These are phyloP conservation scores for Excalfactoria chinensis DNA, from an alignment of 2,113 vertebrate genomes.

Conservation along the genomic window DNA sequence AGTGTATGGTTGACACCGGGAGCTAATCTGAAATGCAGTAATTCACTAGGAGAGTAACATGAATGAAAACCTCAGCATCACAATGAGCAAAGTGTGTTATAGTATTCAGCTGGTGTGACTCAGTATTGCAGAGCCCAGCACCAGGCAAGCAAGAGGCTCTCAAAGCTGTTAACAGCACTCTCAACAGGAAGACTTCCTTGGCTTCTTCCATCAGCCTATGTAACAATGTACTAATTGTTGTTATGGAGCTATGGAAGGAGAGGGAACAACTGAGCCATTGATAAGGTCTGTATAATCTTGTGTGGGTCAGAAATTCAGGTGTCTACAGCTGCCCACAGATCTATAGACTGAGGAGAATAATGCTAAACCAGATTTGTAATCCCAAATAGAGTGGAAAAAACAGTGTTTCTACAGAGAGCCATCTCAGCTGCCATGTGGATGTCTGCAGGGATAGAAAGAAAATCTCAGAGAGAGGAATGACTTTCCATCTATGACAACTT, in stretches of 20 bases:
- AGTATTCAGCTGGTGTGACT: background rate
- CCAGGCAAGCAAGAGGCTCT: background rate
- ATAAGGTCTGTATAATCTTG: background rate
- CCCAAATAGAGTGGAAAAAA: background rate
- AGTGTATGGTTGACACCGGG: too few relatives aligned
- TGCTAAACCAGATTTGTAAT: background rate
- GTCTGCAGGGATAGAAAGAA: background rate
- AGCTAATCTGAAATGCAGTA: background rate
- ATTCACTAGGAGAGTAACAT: background rate
- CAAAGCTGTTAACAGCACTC: background rate
- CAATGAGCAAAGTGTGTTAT: background rate
- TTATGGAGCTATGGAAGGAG: background rate
- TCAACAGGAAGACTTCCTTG: background rate
- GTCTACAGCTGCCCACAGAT: background rate
- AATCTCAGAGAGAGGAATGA: accelerated
- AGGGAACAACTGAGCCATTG: background rate
- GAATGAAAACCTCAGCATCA: background rate
- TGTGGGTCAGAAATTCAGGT: background rate
- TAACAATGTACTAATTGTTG: background rate
- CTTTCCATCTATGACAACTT: background rate
- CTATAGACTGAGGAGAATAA: background rate
- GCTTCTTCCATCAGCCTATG: background rate
- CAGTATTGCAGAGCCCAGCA: background rate
- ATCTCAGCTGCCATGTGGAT: accelerated
- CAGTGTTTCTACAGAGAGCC: background rate